A percentile compares a stretch with the other conserved stretches of the same genome.
These are phyloP conservation scores for Lithophane leautieri DNA, from an alignment of 2,888 invertebrate species.

Conservation along the genomic window DNA sequence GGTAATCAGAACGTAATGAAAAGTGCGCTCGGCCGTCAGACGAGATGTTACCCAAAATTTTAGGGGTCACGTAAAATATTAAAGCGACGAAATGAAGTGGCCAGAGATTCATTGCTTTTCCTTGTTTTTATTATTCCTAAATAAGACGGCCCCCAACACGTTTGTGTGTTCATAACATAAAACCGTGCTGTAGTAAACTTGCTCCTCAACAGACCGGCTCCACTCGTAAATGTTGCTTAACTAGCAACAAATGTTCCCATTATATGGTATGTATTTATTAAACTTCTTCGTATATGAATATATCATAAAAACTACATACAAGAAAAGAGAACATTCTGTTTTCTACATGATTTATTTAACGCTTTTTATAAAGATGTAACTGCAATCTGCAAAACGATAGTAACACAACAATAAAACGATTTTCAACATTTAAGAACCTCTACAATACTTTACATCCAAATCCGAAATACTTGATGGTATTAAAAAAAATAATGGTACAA, in stretches of 20 bases:
- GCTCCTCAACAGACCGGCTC: slow-evolving; percentile 75
- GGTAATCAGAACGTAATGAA: slow-evolving; percentile 90
- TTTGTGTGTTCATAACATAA: slow-evolving; percentile 88
- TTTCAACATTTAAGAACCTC: no score
- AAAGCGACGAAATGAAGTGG: slow-evolving; percentile 89
- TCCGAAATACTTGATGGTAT: not conserved
- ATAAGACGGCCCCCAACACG: slow-evolving; percentile 85
- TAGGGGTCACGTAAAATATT: slow-evolving; percentile 91
- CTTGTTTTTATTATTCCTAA: slow-evolving; percentile 90
- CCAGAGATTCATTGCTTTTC: slow-evolving; percentile 89
- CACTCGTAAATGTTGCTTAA: slow-evolving; percentile 84
- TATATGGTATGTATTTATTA: slow-evolving; percentile 68
- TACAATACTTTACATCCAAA: not conserved
- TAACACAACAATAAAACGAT: not conserved
- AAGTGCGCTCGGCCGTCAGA: slow-evolving; percentile 85
- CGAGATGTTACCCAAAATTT: slow-evolving; percentile 84
- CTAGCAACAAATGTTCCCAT: slow-evolving; percentile 75
- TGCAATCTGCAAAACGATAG: not conserved
- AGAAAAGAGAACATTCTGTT: slow-evolving; percentile 1
- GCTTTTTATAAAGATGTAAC: not conserved
- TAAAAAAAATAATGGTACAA: slow-evolving; percentile 10
- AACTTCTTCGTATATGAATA: slow-evolving; percentile 59
- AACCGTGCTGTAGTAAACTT: slow-evolving; percentile 85
- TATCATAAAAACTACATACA: slow-evolving; percentile 38
- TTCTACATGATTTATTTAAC: not conserved